A percentile compares a stretch with the other conserved stretches of the same genome.
Conservation (phyloP, 2,113 vertebrate genomes). For the Onychostoma macrolepis region DNA sequence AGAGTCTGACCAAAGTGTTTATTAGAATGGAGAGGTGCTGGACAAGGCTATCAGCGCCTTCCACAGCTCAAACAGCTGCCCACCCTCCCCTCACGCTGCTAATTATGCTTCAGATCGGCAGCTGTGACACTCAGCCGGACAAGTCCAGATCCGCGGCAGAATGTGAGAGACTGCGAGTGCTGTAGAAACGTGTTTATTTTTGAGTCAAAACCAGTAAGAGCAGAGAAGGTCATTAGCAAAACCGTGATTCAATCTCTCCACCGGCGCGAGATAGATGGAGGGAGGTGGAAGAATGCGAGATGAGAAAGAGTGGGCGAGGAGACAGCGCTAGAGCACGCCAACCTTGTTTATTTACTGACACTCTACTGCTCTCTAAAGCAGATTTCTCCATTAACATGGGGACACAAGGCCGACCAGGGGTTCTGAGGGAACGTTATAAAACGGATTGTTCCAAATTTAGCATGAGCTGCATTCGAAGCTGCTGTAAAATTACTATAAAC, state of each 20-base stretch:
- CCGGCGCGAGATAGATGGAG: neutral
- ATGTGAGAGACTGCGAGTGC: conserved; percentile 18
- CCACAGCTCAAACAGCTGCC: conserved; percentile 2
- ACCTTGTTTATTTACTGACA: conserved; percentile 47
- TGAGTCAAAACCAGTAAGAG: conserved; percentile 30
- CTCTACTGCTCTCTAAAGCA: conserved; percentile 2
- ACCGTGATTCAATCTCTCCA: conserved; percentile 43
- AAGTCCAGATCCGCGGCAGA: conserved; percentile 16
- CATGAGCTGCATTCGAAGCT: neutral
- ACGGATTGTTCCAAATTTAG: neutral
- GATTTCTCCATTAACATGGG: conserved; percentile 11
- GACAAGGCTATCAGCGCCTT: conserved; percentile 18
- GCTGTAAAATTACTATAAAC: neutral
- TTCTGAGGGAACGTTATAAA: neutral
- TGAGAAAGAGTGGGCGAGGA: conserved; percentile 39
- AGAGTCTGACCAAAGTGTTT: conserved; percentile 43
- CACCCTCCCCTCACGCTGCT: neutral
- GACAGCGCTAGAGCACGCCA: neutral
- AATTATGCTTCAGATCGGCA: conserved; percentile 35
- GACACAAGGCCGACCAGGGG: neutral
- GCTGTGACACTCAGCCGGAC: conserved; percentile 43
- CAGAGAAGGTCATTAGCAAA: conserved; percentile 44
- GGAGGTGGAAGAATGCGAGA: neutral
- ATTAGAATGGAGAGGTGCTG: conserved; percentile 26
- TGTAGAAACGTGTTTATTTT: conserved; percentile 38